Base-by-base conservation (phyloP, 2,113 vertebrate genomes). In the Colossoma macropomum region DNA sequence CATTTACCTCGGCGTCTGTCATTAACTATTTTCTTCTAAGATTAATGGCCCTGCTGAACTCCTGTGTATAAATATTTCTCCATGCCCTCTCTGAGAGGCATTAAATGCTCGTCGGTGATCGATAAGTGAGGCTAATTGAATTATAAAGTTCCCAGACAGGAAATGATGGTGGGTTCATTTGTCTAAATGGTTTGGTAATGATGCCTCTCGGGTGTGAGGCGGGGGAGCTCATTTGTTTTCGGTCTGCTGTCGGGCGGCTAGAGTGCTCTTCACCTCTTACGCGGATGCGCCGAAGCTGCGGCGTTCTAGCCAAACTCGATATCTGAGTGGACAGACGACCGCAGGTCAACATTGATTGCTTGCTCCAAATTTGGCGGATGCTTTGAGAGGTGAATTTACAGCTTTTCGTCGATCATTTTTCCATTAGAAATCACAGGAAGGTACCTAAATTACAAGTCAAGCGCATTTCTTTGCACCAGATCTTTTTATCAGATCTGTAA, bases 151-250 rank as follows among this genome's bases (percentile, higher is more conserved):
- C 79, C 68, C 68, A 72, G 65, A 85, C 66, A 77, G 84, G 84
- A 81, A 81, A 85, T 50, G 56, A 63, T 50, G 45, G 79, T 71
- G 65, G 79, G 84, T 85, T 85, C 54, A 85, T 85, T 85, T 71
- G 84, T 85, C 79, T 85, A 81, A 81, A 85, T 85, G 74, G 75
- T 77, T 85, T 81, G 68, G 73, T 85, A 85, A 85, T 82, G 84
- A 85, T 72, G 80, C 75, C 79, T 72, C 74, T 85, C 68, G 48
- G 84, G 84, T 85, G 66, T 76, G 21, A 77, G 75, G 66, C 60
- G 66, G 54, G 74, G 62, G 30, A 82, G 59, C 79, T 85, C 84
- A 27, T 85, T 85, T 81, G 68, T 81, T 81, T 81, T 85, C 62
- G 66, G 25, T 41, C 79, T 81, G 65, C 77, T 76, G 81, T 83